These are phyloP conservation scores for Fragum whitleyi DNA, from an alignment of 2,888 invertebrate species.

Conservation along the genomic window DNA sequence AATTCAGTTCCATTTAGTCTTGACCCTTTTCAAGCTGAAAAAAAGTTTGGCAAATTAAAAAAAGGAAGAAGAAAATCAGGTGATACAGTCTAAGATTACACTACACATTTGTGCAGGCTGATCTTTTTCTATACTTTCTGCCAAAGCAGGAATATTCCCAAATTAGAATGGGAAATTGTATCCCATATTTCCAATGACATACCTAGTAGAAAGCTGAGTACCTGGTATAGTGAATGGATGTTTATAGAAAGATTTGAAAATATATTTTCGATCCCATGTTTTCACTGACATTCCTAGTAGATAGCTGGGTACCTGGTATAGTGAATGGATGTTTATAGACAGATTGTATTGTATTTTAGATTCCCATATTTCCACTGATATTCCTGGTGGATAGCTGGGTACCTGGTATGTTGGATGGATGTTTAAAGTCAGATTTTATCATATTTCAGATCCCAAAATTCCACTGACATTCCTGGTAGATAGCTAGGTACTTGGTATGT, in stretches of 20 bases:
- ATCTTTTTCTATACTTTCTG: too few relatives aligned
- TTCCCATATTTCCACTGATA: slow-evolving; percentile 96
- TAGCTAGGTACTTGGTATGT: slow-evolving; percentile 96
- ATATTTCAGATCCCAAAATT: slow-evolving; percentile 94
- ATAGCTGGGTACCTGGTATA: slow-evolving; percentile 97
- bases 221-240: slow-evolving; percentile 96
- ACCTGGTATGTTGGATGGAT: slow-evolving; percentile 95
- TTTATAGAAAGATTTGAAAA: slow-evolving; percentile 86
- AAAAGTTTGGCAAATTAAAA: background rate
- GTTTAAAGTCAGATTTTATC: too few relatives aligned
- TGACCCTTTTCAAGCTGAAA: background rate
- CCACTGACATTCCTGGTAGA: slow-evolving; percentile 95
- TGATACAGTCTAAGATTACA: too few relatives aligned
- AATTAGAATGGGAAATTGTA: too few relatives aligned
- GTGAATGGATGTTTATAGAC: slow-evolving; percentile 94
- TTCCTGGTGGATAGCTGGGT: slow-evolving; percentile 95
- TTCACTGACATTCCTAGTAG: slow-evolving; percentile 94
- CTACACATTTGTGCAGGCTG: too few relatives aligned
- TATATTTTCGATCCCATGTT: slow-evolving; percentile 94
- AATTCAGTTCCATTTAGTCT: too few relatives aligned
- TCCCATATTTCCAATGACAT: slow-evolving; percentile 96
- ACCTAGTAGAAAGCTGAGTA: slow-evolving; percentile 95
- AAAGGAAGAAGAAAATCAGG: background rate
- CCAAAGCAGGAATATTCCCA: too few relatives aligned
- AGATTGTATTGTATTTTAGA: slow-evolving; percentile 88